phyloP scores from a whole-genome alignment of 2,797 vertebrate genomes.

The Crax fasciolata region DNA sequence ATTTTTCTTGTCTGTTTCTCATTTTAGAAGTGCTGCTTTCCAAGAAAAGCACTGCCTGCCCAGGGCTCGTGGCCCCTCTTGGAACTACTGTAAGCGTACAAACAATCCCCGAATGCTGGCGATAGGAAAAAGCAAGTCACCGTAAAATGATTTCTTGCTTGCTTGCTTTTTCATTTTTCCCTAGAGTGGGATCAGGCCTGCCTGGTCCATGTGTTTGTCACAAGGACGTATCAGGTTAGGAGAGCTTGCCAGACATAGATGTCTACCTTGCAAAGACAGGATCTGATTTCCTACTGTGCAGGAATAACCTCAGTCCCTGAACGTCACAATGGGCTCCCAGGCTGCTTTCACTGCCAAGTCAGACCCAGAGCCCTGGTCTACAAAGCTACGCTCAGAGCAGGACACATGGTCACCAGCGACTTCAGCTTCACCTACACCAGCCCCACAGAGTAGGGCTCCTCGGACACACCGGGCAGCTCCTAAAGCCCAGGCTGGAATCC shows the following conservation, averaged over 20 bases:
- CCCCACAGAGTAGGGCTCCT: neutral
- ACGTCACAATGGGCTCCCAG: neutral
- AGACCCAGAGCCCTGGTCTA: neutral
- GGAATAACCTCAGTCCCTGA: neutral
- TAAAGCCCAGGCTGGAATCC: neutral
- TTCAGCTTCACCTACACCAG: neutral
- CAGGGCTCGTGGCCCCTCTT: neutral
- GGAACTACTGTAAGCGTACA: neutral
- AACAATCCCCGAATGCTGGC: neutral
- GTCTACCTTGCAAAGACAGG: neutral
- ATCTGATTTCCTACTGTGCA: neutral
- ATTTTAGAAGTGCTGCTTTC: constrained; percentile 3
- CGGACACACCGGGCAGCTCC: neutral
- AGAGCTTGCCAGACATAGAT: neutral
- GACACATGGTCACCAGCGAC: neutral
- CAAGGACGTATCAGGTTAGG: neutral
- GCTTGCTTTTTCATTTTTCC: neutral
- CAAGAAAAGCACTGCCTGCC: constrained; percentile 61
- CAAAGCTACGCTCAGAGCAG: neutral
- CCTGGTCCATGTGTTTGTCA: neutral
- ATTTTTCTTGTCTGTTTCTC: constrained; percentile 54
- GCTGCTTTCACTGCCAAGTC: neutral
- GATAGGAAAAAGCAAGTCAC: constrained; percentile 30
- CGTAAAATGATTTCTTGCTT: neutral
- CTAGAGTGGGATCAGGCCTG: neutral